These are phyloP conservation scores for Pipistrellus kuhlii DNA, from an alignment of 2,797 vertebrate genomes.

Conservation along the genomic window DNA sequence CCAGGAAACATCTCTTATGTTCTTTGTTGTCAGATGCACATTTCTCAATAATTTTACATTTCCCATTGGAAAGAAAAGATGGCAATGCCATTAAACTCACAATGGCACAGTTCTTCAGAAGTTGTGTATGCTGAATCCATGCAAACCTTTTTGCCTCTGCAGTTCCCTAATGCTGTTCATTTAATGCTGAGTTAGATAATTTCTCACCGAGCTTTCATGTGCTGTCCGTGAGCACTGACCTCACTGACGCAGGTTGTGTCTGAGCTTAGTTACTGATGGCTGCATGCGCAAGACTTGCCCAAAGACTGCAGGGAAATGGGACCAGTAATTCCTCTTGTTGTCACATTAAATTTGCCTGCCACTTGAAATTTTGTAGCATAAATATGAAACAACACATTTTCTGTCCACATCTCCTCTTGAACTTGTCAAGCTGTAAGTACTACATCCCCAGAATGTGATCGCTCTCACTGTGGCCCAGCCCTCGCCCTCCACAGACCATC, in stretches of 20 bases:
- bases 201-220: rapidly evolving
- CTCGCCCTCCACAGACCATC: not conserved
- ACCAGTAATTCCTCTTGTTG: not conserved
- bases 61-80: not conserved
- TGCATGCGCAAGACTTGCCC: not conserved
- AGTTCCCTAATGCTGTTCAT: rapidly evolving
- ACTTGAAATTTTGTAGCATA: not conserved
- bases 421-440: not conserved
- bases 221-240: rapidly evolving
- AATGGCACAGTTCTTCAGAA: not conserved
- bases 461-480: not conserved
- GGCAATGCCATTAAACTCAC: not conserved
- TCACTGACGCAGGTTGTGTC: not conserved
- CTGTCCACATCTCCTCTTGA: not conserved
- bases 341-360: not conserved
- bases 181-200: rapidly evolving
- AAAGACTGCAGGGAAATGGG: not conserved
- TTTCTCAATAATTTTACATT: not conserved
- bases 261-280: not conserved
- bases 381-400: not conserved
- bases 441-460: not conserved
- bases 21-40: not conserved
- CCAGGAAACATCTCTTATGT: not conserved
- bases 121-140: not conserved
- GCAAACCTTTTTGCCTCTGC: too few species aligned